Base-by-base conservation (phyloP, 2,797 vertebrate genomes). In the Parauchenoglanis punctatus region DNA sequence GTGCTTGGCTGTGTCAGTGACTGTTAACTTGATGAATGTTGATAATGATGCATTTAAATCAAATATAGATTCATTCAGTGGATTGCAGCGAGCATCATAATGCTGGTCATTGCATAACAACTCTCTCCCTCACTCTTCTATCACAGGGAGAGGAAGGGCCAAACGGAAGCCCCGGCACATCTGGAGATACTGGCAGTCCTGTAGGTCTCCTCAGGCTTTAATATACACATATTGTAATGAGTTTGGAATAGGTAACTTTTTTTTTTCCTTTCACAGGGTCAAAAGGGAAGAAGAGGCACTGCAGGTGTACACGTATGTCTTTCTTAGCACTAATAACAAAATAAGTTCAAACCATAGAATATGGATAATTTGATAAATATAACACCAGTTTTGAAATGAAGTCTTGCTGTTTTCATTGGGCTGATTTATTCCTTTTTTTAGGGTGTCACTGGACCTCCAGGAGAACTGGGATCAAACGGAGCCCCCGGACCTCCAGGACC, bases 141-240 rank as follows among this genome's bases (percentile, higher is more conserved):
- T 92, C 92, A 63, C 93, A 98, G 97, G 97, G 97, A 56, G 18
- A 87, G 20, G 86, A 92, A 17, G 96, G 96, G 87, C 72, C 25
- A 0, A 92, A 91, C n/a, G 97, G 97, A 5, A 5, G 0, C 0
- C 54, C 20, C 0, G 96, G 96, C 31, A 91, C 88, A 75, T 15
- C 11, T 0, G 95, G 95, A 31, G 13, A 87, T 7, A 0, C 7
- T 0, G 95, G 96, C 76, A 92, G 93, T 83, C 44, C 5, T 91
- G 96, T 96, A 91, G 92, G 94, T 82, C 13, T n/a, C 44, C 6
- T 35, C 82, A 46, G 56, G 6, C 11, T 83, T 28, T 46, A 72
- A 49, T 85, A 59, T 61, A 25, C 1, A 20, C n/a, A 28, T 52
- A 25, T 31, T 58, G 7, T 58, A n/a, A 8, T 77, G 0, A 52